Evolutionary conservation across 1,140 invertebrate genomes (phyloP).

Genomic region (Euura saliciscinereae): DNA sequence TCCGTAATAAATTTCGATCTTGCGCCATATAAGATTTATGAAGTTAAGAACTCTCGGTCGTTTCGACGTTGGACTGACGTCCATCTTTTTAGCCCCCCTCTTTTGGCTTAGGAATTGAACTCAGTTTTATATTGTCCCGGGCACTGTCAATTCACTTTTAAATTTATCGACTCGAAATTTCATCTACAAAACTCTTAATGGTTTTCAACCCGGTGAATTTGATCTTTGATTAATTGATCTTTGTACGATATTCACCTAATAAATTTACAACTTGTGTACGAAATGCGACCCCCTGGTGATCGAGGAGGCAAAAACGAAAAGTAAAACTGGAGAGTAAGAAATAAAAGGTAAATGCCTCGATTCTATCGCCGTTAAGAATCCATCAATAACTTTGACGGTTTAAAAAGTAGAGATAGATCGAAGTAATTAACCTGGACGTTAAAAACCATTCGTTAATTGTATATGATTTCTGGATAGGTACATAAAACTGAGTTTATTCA

Average conservation of each 20-base stretch:
- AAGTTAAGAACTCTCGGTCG: slow-evolving; percentile 24
- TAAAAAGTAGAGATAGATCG: not conserved
- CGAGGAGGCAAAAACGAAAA: not conserved
- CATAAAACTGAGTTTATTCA: not conserved
- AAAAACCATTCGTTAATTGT: not conserved
- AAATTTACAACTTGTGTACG: not conserved
- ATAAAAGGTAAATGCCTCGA: not conserved
- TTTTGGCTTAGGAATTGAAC: slow-evolving; percentile 17
- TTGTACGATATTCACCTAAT: not conserved
- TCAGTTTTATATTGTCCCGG: slow-evolving; percentile 31
- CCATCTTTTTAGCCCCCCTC: slow-evolving; percentile 19
- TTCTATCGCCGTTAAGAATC: not conserved
- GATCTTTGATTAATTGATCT: not conserved
- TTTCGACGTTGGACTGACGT: slow-evolving; percentile 1
- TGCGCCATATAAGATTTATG: slow-evolving; percentile 41
- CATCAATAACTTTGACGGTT: not conserved
- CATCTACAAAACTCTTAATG: not conserved
- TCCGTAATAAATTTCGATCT: slow-evolving; percentile 47
- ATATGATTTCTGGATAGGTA: not conserved
- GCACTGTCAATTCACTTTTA: slow-evolving; percentile 25
- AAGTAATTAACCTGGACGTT: not conserved
- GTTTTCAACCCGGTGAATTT: not conserved
- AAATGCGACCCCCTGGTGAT: too few relatives aligned
- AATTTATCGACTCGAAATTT: slow-evolving; percentile 32
- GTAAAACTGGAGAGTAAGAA: not conserved